Base-by-base conservation (phyloP, 2,797 vertebrate species). In the Microctenopoma steveboyesi region DNA sequence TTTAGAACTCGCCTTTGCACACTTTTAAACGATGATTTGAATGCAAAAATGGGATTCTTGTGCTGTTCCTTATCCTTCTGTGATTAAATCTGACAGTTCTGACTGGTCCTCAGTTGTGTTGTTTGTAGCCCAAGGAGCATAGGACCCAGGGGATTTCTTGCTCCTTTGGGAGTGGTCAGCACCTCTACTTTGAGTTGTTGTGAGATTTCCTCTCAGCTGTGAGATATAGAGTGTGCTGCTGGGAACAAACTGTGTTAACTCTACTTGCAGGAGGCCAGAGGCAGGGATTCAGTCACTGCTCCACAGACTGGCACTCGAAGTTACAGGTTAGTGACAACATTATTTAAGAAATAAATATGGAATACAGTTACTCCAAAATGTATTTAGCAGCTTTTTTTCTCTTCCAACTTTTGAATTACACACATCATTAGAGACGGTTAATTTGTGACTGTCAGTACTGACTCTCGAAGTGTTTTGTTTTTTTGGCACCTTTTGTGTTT, bases 141-240 rank as follows among this genome's bases (percentile, higher is more conserved):
- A 95, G 94, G 94, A 95, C 94, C 93, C 94, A 86, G 94, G 89
- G 90, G 93, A 93, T 78, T 81, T 79, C 69, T 78, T 55, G 52
- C 86, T 89, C 88, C 78, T 74, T 54, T 88, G 93, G 93, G 94
- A 93, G 92, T 92, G 93, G 92, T 92, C 91, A 91, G 87, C 90
- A 89, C 89, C 89, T 88, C 89, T 30, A 86, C 87, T 90, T 84
- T 83, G 79, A 90, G 84, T 88, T 91, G 86, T 90, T 91, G 86
- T 89, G 85, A 89, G 87, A 92, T 89, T 93, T 91, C 84, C 89
- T 91, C 83, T 71, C 59, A 81, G 79, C 80, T 84, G 78, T 81
- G 78, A 88, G 74, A 82, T 77, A 84, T 78, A 77, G 78, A 53
- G 43, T 51, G 39, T 5, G 43, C 52, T 76, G 71, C 55, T 60